Evolutionary conservation across 2,888 invertebrate species (phyloP).

Genomic region (Serrognathus titanus): DNA sequence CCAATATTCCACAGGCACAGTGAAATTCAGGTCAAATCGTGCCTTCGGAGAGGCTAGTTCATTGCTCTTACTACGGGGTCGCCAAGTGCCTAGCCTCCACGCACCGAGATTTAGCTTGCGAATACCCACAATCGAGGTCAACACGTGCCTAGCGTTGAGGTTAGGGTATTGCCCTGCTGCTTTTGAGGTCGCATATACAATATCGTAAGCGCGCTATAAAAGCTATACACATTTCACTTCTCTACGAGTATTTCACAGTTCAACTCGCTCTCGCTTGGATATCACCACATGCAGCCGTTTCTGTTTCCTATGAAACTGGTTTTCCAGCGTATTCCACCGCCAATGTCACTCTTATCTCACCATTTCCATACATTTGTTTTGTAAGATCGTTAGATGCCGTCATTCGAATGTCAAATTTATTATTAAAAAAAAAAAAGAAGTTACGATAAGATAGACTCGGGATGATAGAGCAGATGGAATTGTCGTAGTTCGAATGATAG

Average conservation of each 20-base stretch:
- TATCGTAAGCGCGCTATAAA: slow-evolving; percentile 17
- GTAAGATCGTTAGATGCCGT: background rate
- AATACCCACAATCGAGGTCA: slow-evolving; percentile 28
- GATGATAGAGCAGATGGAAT: no score
- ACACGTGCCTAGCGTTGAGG: slow-evolving; percentile 29
- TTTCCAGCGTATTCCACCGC: slow-evolving; percentile 18
- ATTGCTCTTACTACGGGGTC: slow-evolving; percentile 25
- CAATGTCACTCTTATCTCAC: slow-evolving; percentile 25
- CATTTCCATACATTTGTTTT: slow-evolving; percentile 6
- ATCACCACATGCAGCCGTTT: slow-evolving; percentile 2
- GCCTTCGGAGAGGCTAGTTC: slow-evolving; percentile 24
- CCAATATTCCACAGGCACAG: background rate
- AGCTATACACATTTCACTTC: slow-evolving; percentile 18
- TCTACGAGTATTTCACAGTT: slow-evolving; percentile 15
- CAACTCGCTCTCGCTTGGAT: slow-evolving; percentile 24
- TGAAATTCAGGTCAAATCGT: slow-evolving; percentile 24
- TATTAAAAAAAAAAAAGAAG: no score
- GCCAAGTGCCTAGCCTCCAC: slow-evolving; percentile 19
- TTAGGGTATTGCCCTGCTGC: slow-evolving; percentile 47
- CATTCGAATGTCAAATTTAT: no score
- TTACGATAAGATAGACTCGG: no score
- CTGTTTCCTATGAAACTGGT: slow-evolving; percentile 11
- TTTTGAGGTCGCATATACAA: slow-evolving; percentile 49
- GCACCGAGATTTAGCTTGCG: slow-evolving; percentile 16
- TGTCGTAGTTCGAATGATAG: no score